Evolutionary conservation across 2,113 vertebrate species (phyloP), one percentile per base, ranked within the genome.

Genomic region (Pygoscelis antarcticus): DNA sequence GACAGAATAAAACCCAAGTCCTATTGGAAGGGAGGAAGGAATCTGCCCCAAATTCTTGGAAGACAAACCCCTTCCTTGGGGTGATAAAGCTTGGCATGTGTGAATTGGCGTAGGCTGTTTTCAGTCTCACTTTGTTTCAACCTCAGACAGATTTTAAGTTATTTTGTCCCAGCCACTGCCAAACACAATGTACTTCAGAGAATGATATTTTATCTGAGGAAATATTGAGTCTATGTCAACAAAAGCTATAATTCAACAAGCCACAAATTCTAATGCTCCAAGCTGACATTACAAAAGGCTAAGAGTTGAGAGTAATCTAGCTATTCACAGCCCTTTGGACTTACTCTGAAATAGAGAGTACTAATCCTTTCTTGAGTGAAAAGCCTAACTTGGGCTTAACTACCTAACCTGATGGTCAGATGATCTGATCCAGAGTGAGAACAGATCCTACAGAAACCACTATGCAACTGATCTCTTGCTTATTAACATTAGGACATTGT

Each of bases 101-200:
- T 84, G 46, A 91, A 92, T 65, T 38, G n/a, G 42, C 58, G 32
- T 17, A 44, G 55, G 69, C 36, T 77, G n/a, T 70, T 90, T 89
- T 7, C 42, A 0, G 29, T 82, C 86, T 94, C 70, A 26, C 70
- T 97, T 94, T 75, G 40, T 69, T 93, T 87, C 75, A 93, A 58
- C 81, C 60, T 92, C 91, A 91, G 49, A 47, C 62, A 66, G 74
- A 89, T 62, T 72, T 91, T 44, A 85, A 90, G 79, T 93, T 91
- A 34, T 94, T 96, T 96, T 94, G 84, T 91, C 82, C 38, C 68
- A 68, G 32, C 38, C 58, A 51, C 23, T 89, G 89, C 94, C 95
- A 97, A 95, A 87, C 49, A 91, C 49, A 90, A 64, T 70, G 69
- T 89, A 71, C 77, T 96, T 82, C 75, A 93, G 70, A 93, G 89